These are phyloP conservation scores for Phymorhynchus buccinoides DNA, from an alignment of 1,140 invertebrate species.

Conservation along the genomic window DNA sequence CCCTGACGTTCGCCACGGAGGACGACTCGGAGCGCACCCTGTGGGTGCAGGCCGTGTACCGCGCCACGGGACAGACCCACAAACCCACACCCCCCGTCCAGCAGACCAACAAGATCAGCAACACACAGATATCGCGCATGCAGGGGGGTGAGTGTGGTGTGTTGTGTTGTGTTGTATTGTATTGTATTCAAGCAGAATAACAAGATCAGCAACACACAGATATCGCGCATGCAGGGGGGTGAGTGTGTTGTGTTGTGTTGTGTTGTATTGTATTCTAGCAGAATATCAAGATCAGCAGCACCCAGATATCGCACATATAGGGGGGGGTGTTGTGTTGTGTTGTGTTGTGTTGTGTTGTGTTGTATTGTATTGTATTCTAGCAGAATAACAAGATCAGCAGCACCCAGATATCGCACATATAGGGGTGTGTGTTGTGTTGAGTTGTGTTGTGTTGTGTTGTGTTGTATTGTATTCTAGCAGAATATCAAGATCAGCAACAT, in stretches of 20 bases:
- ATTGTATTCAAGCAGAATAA: slow-evolving; percentile 41
- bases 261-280: slow-evolving; percentile 55
- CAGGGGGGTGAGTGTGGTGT: slow-evolving; percentile 81
- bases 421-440: slow-evolving; percentile 80
- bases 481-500: slow-evolving; percentile 70
- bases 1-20: slow-evolving; percentile 95
- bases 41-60: slow-evolving; percentile 97
- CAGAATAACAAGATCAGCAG: slow-evolving; percentile 71
- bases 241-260: slow-evolving; percentile 48
- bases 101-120: slow-evolving; percentile 70
- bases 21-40: slow-evolving; percentile 98
- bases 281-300: slow-evolving; percentile 70
- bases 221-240: slow-evolving; percentile 92
- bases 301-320: slow-evolving; percentile 86
- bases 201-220: slow-evolving; percentile 71
- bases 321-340: too few species aligned
- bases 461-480: not conserved
- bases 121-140: slow-evolving; percentile 83
- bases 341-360: not conserved
- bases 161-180: not conserved
- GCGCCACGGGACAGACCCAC: slow-evolving; percentile 98
- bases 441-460: not conserved
- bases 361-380: slow-evolving; percentile 14
- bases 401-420: slow-evolving; percentile 84
- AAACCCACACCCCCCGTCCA: slow-evolving; percentile 91